Evolutionary conservation across 2,113 vertebrate genomes (phyloP), one percentile per base, ranked within the genome.

Genomic region (Aspiorhynchus laticeps): DNA sequence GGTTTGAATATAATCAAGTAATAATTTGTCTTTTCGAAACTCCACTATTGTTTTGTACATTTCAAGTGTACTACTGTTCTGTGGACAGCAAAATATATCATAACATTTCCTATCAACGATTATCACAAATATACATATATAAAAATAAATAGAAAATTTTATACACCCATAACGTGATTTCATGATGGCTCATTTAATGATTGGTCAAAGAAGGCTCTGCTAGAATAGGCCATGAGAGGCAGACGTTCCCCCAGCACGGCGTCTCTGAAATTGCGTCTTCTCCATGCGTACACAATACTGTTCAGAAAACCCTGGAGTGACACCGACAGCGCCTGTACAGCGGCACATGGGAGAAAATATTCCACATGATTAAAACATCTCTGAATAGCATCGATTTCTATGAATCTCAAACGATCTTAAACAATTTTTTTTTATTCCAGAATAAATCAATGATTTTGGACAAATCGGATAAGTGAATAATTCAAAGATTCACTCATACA

Each of bases 271-370:
- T 96, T 96, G 0, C 89, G 91, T 12, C 96, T 88, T 65, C 88
- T 87, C 96, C 96, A 96, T 1, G 94, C 96, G 0, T 96, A 97
- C 28, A 93, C 95, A 87, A 96, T 79, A 6, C 94, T 94, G 93
- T 96, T 95, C 87, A 96, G 91, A 82, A 96, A 95, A 0, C 96
- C 96, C 61, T 96, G 96, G 5, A 96, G 93, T 21, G 96, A 95
- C 84, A 95, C 48, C 0, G 87, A 88, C 83, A 90, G 84, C 0
- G 94, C 95, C 96, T 97, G 91, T 26, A 67, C 63, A 26, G 31
- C 63, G 87, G 19, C 79, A 41, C 38, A 78, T 24, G 36, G 24
- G 19, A 75, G 56, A 41, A 26, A 65, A 61, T 33, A 86, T 59
- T 73, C 26, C 31, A 85, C 85, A 41, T 48, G 28, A 43, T 83